These are phyloP conservation scores for Protobothrops flavoviridis DNA, from an alignment of 2,113 vertebrate species.

Conservation along the genomic window DNA sequence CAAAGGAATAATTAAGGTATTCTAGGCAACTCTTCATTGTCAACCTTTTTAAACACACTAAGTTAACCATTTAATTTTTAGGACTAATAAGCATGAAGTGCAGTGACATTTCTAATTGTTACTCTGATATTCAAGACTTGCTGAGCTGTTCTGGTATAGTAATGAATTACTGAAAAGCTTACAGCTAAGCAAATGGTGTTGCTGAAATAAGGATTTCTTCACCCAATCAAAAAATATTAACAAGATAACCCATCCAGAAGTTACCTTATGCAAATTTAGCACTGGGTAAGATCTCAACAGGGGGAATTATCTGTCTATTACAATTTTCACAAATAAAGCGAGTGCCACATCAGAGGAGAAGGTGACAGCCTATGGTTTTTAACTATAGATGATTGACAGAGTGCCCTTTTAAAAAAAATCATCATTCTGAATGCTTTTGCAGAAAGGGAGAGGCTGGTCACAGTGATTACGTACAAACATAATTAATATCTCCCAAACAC, in stretches of 20 bases:
- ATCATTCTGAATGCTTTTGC: not conserved
- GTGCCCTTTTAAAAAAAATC: not conserved
- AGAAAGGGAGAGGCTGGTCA: not conserved
- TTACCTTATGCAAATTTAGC: not conserved
- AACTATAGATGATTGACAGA: not conserved
- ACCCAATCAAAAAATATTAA: conserved; percentile 1
- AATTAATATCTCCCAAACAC: not conserved
- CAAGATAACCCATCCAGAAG: not conserved
- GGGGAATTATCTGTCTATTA: not conserved
- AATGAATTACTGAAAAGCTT: conserved; percentile 28
- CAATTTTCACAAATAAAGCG: not conserved
- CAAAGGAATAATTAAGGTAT: conserved; percentile 21
- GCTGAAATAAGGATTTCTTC: not conserved
- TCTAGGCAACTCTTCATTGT: conserved; percentile 7
- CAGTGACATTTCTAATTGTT: conserved; percentile 19
- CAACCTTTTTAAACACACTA: conserved; percentile 19
- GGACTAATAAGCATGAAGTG: not conserved
- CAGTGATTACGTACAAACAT: not conserved
- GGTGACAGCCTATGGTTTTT: not conserved
- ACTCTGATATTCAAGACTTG: conserved; percentile 1
- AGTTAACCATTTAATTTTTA: conserved; percentile 28
- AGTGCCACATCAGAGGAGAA: not conserved
- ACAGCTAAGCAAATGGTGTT: not conserved
- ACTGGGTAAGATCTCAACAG: not conserved
- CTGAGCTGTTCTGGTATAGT: conserved; percentile 14